phyloP scores from a whole-genome alignment of 2,797 vertebrate genomes.

The Phoeniculus purpureus region DNA sequence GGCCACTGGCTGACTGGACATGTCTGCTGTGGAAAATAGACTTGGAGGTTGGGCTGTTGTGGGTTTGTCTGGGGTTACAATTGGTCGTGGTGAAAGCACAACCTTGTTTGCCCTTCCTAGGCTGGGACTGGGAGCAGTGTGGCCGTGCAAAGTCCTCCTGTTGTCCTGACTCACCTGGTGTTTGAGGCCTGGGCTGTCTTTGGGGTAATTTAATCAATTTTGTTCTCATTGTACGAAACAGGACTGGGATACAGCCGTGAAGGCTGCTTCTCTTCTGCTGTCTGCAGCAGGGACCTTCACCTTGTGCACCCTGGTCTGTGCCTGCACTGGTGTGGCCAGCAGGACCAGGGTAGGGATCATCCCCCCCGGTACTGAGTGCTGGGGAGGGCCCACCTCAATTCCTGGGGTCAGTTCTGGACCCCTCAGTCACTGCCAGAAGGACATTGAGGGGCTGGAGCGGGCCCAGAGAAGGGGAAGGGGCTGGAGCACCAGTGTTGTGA shows the following conservation, averaged over 20 bases:
- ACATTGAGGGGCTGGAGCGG: too few species aligned
- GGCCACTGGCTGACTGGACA: rapidly evolving
- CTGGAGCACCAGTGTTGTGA: too few species aligned
- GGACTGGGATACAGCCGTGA: neutral
- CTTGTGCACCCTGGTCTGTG: too few species aligned
- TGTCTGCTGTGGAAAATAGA: neutral
- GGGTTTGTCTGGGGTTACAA: neutral
- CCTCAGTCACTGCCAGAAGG: too few species aligned
- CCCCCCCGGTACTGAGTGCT: too few species aligned
- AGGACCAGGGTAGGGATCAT: too few species aligned
- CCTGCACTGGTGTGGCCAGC: too few species aligned
- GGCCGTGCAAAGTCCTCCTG: neutral
- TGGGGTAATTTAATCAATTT: neutral
- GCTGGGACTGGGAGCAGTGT: neutral
- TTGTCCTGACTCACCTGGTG: neutral
- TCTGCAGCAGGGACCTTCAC: neutral
- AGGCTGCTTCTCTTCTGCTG: neutral
- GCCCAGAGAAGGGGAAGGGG: too few species aligned
- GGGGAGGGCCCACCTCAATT: too few species aligned
- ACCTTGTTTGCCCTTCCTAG: neutral
- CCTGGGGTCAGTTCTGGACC: too few species aligned
- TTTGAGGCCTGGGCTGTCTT: rapidly evolving
- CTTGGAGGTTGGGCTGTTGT: neutral
- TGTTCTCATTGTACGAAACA: neutral
- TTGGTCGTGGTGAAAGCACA: rapidly evolving